phyloP scores from a whole-genome alignment of 2,888 invertebrate genomes.

The Diploptera punctata region DNA sequence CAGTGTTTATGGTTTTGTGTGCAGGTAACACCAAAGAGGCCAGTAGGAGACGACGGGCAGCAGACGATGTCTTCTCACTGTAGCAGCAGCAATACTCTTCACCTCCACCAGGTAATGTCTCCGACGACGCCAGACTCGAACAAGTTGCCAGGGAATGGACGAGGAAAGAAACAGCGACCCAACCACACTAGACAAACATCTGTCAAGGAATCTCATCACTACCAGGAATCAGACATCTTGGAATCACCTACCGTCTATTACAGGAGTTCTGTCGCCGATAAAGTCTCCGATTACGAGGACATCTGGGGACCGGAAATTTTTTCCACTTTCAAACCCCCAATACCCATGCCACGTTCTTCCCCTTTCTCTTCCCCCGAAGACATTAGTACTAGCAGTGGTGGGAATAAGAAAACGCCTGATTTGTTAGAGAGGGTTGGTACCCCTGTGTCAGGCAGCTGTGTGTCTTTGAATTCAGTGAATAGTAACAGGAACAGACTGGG shows the following conservation, averaged over 20 bases:
- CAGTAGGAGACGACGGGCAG: conserved; percentile 51
- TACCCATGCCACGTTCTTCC: conserved; percentile 41
- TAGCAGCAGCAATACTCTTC: conserved; percentile 47
- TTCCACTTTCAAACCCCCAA: conserved; percentile 49
- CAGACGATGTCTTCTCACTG: conserved; percentile 50
- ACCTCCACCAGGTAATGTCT: conserved; percentile 38
- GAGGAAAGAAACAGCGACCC: conserved; percentile 50
- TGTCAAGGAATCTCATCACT: conserved; percentile 57
- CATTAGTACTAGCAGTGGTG: conserved; percentile 36
- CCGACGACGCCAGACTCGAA: conserved; percentile 47
- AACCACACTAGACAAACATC: conserved; percentile 50
- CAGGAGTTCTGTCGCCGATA: conserved; percentile 86
- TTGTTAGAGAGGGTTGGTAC: conserved; percentile 45
- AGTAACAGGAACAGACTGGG: conserved; percentile 43
- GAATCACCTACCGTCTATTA: conserved; percentile 85
- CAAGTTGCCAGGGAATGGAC: conserved; percentile 47
- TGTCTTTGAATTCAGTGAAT: conserved; percentile 32
- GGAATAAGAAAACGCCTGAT: conserved; percentile 43
- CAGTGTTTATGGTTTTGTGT: too few species aligned
- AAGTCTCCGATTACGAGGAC: conserved; percentile 88
- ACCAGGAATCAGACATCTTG: conserved; percentile 80
- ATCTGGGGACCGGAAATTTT: conserved; percentile 78
- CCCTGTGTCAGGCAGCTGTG: conserved; percentile 38
- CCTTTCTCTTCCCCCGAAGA: conserved; percentile 48
- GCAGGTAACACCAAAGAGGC: conserved; percentile 46